Base-by-base conservation (phyloP, 1,140 invertebrate genomes). In the Gyrodactylus salaris region DNA sequence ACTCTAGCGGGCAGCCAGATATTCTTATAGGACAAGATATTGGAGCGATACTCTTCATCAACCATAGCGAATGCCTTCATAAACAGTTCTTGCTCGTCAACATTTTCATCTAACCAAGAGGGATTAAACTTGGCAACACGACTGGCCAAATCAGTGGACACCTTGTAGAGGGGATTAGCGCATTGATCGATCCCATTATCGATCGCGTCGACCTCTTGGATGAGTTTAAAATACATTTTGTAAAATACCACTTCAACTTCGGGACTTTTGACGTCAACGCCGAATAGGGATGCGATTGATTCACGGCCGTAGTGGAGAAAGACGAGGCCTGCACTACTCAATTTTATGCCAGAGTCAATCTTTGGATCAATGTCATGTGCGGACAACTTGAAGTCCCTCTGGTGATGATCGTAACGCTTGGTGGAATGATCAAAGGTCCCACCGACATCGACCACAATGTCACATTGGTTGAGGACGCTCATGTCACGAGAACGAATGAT, bases 371-470 rank as follows among this genome's bases (percentile, higher is more conserved):
- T 76, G 7, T 84, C 83, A 34, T 82, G 83, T 78, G 87, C 81
- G 0, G 85, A 84, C 74, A 87, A 84, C 1, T 77, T 79, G 77
- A 88, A 88, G 21, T 82, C 81, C 76, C 89, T 85, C 81, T 97
- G 93, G 80, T 98, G 94, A 82, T 98, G 94, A 82, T 98, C 94
- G 82, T 87, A 98, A 77, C 87, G 84, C 75, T 87, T 83, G 69
- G 78, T 86, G 0, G 80, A 78, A 70, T 86, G 86, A 82, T 96
- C 85, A 81, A 87, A 98, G 21, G 86, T 84, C 1, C 84, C 86
- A n/a, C 94, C 94, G 25, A 98, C 92, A 83, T 99, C 94, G 1
- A 99, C 86, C 23, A 98, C 89, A 76, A 97, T 86, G 78, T 95
- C 89, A 83, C 91, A 96, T 1, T 84, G 84, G 20, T 87, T 83